Percentiles rank a stretch among this genome's conserved stretches.
These are phyloP conservation scores for Syncerus caffer DNA, from an alignment of 2,797 vertebrate species.

Conservation along the genomic window DNA sequence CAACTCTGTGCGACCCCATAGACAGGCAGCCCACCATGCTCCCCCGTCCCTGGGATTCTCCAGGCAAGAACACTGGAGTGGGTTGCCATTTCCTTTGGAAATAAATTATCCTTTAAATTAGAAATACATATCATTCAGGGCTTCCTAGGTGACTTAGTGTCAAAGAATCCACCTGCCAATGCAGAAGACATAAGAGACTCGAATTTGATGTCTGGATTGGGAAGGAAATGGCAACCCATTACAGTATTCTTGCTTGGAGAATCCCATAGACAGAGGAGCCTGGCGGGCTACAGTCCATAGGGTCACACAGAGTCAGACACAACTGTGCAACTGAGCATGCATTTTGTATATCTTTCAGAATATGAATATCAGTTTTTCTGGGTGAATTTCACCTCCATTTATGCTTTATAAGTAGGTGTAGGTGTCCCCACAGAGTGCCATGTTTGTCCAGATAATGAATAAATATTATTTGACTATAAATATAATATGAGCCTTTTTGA, in stretches of 20 bases:
- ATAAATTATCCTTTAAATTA: constrained; percentile 20
- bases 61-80: too few species aligned
- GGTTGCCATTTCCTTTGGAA: not conserved
- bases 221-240: not conserved
- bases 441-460: constrained; percentile 11
- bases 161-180: not conserved
- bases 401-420: not conserved
- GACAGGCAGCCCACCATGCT: too few species aligned
- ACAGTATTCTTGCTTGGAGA: not conserved
- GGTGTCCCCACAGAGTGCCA: not conserved
- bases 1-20: too few species aligned
- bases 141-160: not conserved
- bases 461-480: constrained; percentile 31
- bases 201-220: not conserved
- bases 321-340: not conserved
- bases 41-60: too few species aligned
- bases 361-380: not conserved
- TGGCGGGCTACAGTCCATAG: not conserved
- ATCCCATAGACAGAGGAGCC: not conserved
- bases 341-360: not conserved
- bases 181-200: not conserved
- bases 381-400: not conserved
- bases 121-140: not conserved
- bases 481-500: not conserved
- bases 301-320: not conserved